These are phyloP conservation scores for Trachurus trachurus DNA, from an alignment of 2,797 vertebrate genomes.

Conservation along the genomic window DNA sequence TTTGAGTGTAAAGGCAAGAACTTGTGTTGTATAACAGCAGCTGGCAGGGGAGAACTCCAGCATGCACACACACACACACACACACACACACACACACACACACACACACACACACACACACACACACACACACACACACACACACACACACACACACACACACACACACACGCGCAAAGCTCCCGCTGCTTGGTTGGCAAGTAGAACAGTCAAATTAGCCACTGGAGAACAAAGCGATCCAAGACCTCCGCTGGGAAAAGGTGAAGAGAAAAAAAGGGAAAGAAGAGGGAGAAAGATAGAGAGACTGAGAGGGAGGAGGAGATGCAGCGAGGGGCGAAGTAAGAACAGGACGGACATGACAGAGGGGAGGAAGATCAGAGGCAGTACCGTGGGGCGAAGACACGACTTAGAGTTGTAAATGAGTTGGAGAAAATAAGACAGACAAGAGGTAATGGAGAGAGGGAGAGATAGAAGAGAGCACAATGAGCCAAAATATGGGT, in stretches of 20 bases:
- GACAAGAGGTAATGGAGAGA: constrained; percentile 24
- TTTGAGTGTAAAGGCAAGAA: constrained; percentile 75
- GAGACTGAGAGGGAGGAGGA: constrained; percentile 34
- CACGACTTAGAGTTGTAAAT: constrained; percentile 40
- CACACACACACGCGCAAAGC: constrained; percentile 40
- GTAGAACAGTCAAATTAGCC: constrained; percentile 87
- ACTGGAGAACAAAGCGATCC: constrained; percentile 82
- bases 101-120: background rate
- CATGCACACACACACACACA: constrained; percentile 42
- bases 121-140: no score
- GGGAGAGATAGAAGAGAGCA: background rate
- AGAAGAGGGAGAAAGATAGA: constrained; percentile 31
- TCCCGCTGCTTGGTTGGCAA: constrained; percentile 77
- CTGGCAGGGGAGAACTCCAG: constrained; percentile 73
- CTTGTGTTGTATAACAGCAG: constrained; percentile 82
- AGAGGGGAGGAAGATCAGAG: constrained; percentile 46
- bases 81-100: constrained; percentile 54
- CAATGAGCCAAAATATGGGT: background rate
- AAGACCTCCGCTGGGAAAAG: constrained; percentile 76
- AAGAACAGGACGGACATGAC: constrained; percentile 32
- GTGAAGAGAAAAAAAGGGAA: constrained; percentile 52
- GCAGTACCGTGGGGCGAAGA: constrained; percentile 19
- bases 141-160: constrained; percentile 50
- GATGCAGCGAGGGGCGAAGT: constrained; percentile 36
- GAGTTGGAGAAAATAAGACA: constrained; percentile 42